Percentiles rank a stretch among this genome's conserved stretches.
Conservation (phyloP, 2,888 invertebrate species). For the Ceratothoa steindachneri region DNA sequence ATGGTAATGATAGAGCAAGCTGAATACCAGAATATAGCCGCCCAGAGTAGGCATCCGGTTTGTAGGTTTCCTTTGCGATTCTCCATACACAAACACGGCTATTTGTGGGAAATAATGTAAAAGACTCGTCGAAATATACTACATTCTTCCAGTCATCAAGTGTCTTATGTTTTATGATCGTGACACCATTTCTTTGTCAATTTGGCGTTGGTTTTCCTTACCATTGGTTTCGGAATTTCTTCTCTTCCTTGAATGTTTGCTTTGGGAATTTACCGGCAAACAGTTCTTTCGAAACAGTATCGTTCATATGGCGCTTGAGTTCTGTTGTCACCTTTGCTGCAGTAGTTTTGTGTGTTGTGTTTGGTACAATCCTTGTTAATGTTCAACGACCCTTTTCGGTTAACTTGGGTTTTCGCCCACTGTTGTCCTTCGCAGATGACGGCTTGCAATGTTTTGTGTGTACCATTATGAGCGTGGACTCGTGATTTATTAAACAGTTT, state of each 20-base stretch:
- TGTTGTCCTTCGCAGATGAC: too few relatives aligned
- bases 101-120: too few relatives aligned
- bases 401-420: too few relatives aligned
- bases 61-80: not conserved
- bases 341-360: not conserved
- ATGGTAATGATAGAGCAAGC: not conserved
- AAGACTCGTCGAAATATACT: not conserved
- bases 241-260: not conserved
- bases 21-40: not conserved
- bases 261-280: not conserved
- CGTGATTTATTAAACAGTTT: too few relatives aligned
- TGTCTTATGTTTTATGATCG: not conserved
- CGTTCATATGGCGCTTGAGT: not conserved
- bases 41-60: not conserved
- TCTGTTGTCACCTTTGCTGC: not conserved
- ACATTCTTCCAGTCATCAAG: not conserved
- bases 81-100: too few relatives aligned
- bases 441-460: too few relatives aligned
- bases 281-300: not conserved
- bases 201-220: not conserved
- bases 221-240: not conserved
- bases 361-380: not conserved
- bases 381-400: not conserved
- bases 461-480: too few relatives aligned
- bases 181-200: not conserved